A percentile compares a stretch with the other conserved stretches of the same genome.
These are phyloP conservation scores for Orestias chungarensis DNA, from an alignment of 2,797 vertebrate species.

Conservation along the genomic window DNA sequence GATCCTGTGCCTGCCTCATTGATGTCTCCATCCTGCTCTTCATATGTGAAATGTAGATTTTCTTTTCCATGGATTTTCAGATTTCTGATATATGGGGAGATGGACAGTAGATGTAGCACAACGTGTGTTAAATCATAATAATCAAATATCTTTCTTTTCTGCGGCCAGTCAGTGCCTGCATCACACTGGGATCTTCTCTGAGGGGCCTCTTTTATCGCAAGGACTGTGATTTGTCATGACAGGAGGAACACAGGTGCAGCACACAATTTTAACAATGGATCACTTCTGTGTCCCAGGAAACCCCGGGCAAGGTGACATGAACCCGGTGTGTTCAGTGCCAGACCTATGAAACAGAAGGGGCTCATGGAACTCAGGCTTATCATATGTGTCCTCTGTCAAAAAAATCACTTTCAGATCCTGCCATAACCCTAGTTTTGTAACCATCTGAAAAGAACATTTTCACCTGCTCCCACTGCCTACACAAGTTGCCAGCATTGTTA, in stretches of 20 bases:
- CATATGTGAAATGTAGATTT: no score
- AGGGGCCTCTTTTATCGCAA: slow-evolving; percentile 3
- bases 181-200: background rate
- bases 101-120: no score
- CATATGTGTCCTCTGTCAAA: background rate
- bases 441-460: background rate
- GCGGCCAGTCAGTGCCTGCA: background rate
- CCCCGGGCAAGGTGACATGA: background rate
- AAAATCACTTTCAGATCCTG: slow-evolving; percentile 5
- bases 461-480: slow-evolving; percentile 10
- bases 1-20: no score
- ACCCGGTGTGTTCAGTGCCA: background rate
- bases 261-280: slow-evolving; percentile 20
- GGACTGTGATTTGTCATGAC: slow-evolving; percentile 12
- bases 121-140: background rate
- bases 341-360: background rate
- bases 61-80: no score
- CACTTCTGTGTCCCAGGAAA: slow-evolving; percentile 5
- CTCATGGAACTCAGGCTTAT: background rate
- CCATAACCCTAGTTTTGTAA: slow-evolving; percentile 6
- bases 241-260: slow-evolving; percentile 16
- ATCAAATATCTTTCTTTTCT: background rate
- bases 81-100: no score
- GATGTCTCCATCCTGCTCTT: no score
- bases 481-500: background rate